Base-by-base conservation (phyloP, 2,888 invertebrate genomes). In the Argyra leucocephala region DNA sequence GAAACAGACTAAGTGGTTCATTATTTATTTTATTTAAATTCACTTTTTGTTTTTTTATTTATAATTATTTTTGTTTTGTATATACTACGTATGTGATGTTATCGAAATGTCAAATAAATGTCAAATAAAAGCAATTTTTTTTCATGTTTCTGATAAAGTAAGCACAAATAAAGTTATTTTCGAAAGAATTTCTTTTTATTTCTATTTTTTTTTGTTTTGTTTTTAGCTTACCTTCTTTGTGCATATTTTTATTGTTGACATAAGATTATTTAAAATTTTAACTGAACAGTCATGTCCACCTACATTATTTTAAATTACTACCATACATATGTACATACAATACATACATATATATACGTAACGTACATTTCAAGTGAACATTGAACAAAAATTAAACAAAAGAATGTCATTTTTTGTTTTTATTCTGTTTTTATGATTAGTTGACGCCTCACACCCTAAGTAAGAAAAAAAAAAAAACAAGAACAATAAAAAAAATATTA, bases 231-330 rank as follows among this genome's bases (percentile, higher is more conserved):
- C 31, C 10, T 31, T 31, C 5, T 31, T 7, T 31, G 31, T n/a
- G 18, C 9, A 48, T 48, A 48, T 48, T 48, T 18, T 18, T n/a
- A 48, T 15, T 48, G 48, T 48, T 48, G 48, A 48, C 48, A 48
- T 48, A 48, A 31, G 31, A 12, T 31, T 31, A 31, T 12, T 48
- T 48, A 48, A 5, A 48, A 48, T 48, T 48, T 48, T 48, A 48
- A 48, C 48, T n/a, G n/a, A 48, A 48, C 48, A 48, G 48, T 48
- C 48, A 48, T 48, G 48, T 48, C 48, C 48, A 48, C 48, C 48
- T 48, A 48, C 48, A 48, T 48, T 48, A 48, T 48, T 18, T 48
- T 48, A 3, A 10, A 10, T 31, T n/a, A n/a, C n/a, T n/a, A n/a
- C n/a, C n/a, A n/a, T n/a, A n/a, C n/a, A n/a, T n/a, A n/a, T n/a